These are phyloP conservation scores for Dryas iulia DNA, from an alignment of 1,140 invertebrate species.

Conservation along the genomic window DNA sequence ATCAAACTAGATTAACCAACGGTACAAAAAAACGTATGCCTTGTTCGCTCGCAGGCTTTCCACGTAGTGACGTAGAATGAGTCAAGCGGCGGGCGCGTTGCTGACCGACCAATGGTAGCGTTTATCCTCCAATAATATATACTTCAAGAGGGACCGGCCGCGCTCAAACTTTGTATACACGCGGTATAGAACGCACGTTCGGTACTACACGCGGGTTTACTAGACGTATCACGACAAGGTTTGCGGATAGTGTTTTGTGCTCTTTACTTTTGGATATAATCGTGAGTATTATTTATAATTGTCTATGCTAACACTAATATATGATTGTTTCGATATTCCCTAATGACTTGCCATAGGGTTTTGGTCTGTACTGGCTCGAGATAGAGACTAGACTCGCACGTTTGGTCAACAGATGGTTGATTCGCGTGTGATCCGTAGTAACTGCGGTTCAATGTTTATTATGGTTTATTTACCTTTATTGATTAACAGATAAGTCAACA, in stretches of 20 bases:
- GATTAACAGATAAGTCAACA: constrained; percentile 34
- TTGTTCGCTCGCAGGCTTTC: constrained; percentile 43
- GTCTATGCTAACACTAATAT: background rate
- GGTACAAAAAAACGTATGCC: constrained; percentile 29
- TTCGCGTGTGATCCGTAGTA: constrained; percentile 35
- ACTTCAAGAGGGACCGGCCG: constrained; percentile 44
- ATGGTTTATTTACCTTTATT: constrained; percentile 43
- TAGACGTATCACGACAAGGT: constrained; percentile 32
- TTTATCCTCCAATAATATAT: constrained; percentile 51
- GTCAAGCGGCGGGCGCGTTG: constrained; percentile 57
- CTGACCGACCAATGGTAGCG: constrained; percentile 46
- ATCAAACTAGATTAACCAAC: constrained; percentile 29
- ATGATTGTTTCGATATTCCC: background rate
- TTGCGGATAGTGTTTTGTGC: constrained; percentile 56
- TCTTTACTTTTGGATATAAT: constrained; percentile 42
- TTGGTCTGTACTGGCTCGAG: background rate
- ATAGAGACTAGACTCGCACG: constrained; percentile 16
- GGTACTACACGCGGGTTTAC: constrained; percentile 37
- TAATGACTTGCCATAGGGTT: background rate
- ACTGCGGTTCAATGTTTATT: constrained; percentile 35
- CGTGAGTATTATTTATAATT: constrained; percentile 40
- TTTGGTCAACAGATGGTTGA: constrained; percentile 29
- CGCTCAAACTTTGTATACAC: constrained; percentile 53
- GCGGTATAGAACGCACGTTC: constrained; percentile 47
- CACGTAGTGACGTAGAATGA: constrained; percentile 51